phyloP scores from a whole-genome alignment of 2,888 invertebrate genomes.

The Rugalucina vietnamica region DNA sequence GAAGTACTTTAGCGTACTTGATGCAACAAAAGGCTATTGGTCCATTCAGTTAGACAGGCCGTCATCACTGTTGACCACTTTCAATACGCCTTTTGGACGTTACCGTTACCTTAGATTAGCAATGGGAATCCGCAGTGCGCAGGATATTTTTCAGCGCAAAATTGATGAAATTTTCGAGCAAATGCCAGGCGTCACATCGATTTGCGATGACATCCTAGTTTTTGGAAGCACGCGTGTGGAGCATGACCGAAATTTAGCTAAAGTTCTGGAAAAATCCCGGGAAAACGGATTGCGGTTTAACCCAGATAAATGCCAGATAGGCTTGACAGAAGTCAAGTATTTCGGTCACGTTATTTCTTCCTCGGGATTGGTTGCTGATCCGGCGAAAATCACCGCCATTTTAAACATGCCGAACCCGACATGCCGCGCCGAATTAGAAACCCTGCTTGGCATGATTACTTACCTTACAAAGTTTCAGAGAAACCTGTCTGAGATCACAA shows the following conservation, averaged over 20 bases:
- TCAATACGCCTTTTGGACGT: conserved; percentile 57
- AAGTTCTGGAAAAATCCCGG: background rate
- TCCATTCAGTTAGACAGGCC: conserved; percentile 43
- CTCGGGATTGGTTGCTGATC: conserved; percentile 1
- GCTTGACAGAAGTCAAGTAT: background rate
- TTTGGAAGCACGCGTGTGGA: background rate
- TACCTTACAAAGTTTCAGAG: conserved; percentile 50
- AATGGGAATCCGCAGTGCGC: conserved; percentile 37
- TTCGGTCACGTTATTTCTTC: conserved; percentile 20
- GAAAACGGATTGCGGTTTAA: conserved; percentile 22
- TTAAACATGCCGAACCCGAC: background rate
- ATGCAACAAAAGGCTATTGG: conserved; percentile 47
- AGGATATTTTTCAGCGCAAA: conserved; percentile 42
- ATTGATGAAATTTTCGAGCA: conserved; percentile 40
- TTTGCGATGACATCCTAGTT: conserved; percentile 19
- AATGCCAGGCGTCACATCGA: conserved; percentile 25
- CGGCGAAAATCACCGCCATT: conserved; percentile 8
- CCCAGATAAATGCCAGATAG: conserved; percentile 11
- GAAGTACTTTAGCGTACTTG: conserved; percentile 45
- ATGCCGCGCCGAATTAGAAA: conserved; percentile 16
- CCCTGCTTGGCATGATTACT: no score
- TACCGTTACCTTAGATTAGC: conserved; percentile 55
- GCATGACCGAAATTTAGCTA: background rate
- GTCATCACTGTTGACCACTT: conserved; percentile 45
- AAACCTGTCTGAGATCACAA: conserved; percentile 40